Percentiles rank a stretch among this genome's conserved stretches.
These are phyloP conservation scores for Notarius lentiginosus DNA, from an alignment of 2,113 vertebrate genomes.

Conservation along the genomic window DNA sequence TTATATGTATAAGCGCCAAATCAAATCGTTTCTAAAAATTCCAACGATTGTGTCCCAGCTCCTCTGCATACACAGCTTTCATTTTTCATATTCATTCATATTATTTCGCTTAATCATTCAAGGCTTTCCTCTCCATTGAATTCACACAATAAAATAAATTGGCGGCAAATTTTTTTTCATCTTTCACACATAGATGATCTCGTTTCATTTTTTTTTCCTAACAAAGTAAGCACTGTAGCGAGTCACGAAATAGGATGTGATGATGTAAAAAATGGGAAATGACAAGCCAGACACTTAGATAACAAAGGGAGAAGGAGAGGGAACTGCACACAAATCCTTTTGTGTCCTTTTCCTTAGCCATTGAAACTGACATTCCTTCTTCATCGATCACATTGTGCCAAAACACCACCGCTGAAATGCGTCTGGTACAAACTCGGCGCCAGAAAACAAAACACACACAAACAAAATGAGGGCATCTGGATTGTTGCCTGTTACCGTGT, in stretches of 20 bases:
- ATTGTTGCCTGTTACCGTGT: background rate
- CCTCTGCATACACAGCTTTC: slow-evolving; percentile 9
- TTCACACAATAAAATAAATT: slow-evolving; percentile 1
- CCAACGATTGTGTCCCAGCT: background rate
- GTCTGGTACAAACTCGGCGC: background rate
- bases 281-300: background rate
- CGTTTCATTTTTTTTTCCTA: background rate
- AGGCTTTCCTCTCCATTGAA: background rate
- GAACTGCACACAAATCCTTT: background rate
- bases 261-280: background rate
- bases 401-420: background rate
- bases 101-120: background rate
- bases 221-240: background rate
- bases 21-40: background rate
- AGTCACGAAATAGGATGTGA: slow-evolving; percentile 4
- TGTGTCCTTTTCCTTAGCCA: slow-evolving; percentile 7
- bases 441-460: background rate
- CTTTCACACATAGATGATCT: background rate
- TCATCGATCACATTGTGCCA: slow-evolving; percentile 12
- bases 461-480: background rate
- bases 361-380: background rate
- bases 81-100: slow-evolving; percentile 19
- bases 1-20: background rate
- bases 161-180: background rate
- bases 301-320: background rate